Conservation (phyloP, 2,888 invertebrate genomes). For the Pyrrhia umbra region DNA sequence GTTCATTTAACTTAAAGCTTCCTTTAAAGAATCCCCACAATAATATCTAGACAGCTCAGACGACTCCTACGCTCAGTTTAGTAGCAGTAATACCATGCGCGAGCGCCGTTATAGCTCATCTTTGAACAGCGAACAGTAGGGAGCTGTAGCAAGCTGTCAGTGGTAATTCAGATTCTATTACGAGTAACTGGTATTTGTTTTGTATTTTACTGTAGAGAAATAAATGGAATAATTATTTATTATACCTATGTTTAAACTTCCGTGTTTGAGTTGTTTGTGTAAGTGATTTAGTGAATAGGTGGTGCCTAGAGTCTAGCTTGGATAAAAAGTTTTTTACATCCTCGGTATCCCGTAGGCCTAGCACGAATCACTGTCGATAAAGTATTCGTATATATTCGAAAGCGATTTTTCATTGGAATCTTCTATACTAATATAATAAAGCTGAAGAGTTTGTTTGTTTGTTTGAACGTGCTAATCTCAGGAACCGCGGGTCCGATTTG, state of each 20-base stretch:
- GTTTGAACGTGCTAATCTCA: too few species aligned
- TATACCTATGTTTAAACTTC: conserved; percentile 7
- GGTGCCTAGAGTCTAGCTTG: too few species aligned
- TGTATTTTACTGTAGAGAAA: conserved; percentile 40
- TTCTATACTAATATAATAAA: too few species aligned
- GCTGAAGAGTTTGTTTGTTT: too few species aligned
- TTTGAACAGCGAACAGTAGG: conserved; percentile 47
- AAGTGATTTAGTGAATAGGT: neutral
- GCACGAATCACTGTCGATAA: too few species aligned
- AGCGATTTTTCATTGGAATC: too few species aligned
- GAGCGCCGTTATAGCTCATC: conserved; percentile 44
- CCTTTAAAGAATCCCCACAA: conserved; percentile 32
- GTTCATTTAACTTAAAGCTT: conserved; percentile 33
- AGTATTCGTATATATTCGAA: too few species aligned
- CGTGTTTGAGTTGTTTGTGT: neutral
- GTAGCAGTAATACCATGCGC: conserved; percentile 17
- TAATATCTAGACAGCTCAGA: conserved; percentile 37
- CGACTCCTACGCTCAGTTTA: conserved; percentile 52
- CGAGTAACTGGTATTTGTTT: conserved; percentile 25
- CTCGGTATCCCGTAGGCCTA: too few species aligned
- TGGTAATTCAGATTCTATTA: conserved; percentile 51
- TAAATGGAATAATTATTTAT: conserved; percentile 34
- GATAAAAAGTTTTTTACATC: too few species aligned
- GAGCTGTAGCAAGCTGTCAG: conserved; percentile 42
- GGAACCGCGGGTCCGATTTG: too few species aligned